Evolutionary conservation across 2,797 vertebrate species (phyloP), one percentile per base, ranked within the genome.

Genomic region (Periophthalmus magnuspinnatus): DNA sequence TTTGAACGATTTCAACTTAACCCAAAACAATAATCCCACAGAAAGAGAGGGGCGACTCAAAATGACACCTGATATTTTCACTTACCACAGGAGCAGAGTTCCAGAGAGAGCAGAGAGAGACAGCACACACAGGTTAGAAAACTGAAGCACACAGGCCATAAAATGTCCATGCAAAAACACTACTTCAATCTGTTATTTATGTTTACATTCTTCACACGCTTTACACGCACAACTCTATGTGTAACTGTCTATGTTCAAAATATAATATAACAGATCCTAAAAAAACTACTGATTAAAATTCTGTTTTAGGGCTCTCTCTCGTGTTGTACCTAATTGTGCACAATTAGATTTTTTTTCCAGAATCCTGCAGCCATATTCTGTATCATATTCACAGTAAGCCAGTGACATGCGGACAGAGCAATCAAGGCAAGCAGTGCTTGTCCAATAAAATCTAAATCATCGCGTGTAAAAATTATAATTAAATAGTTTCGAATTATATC

Each of bases 61-160:
- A 48, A 81, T 67, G 61, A 77, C 61, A 80, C 71, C 77, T 62
- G 66, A 73, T 72, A 77, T 47, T 28, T 83, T 58, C 75, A 95
- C 94, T 95, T 93, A 95, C 94, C 94, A 84, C 71, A 83, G 36
- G 84, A 67, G 85, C 54, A 84, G 79, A 82, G 65, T 76, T 93
- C 93, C 93, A 89, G 77, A 91, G 90, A 59, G 87, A 91, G 81
- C 90, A 93, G 90, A 88, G 76, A 88, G 87, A 91, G 77, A 94
- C 21, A 89, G 84, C 88, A 93, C 81, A 93, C 80, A 65, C 83
- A 75, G 80, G 82, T 91, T 92, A 82, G 87, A 83, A 89, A 75
- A 87, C 71, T 82, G 70, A 75, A 79, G 52, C 78, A 88, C 75
- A 84, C 85, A 81, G 47, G 61, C 68, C 34, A 63, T 45, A n/a